Evolutionary conservation across 1,140 invertebrate genomes (phyloP).

Genomic region (Diachasmimorpha longicaudata): DNA sequence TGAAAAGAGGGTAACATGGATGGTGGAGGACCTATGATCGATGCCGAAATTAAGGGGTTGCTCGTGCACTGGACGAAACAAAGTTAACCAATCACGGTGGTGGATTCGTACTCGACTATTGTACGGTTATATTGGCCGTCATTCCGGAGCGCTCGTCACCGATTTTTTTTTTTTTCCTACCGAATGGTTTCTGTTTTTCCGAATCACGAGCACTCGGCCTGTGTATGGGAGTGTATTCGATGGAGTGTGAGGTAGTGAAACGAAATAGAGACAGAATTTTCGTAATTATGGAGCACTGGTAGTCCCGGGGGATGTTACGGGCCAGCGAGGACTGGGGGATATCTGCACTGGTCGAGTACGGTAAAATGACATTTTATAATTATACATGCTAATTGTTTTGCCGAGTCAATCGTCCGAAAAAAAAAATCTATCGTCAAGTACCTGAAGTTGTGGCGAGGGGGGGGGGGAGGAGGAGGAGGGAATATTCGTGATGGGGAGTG

Average conservation of each 20-base stretch:
- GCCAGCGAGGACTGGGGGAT: constrained; percentile 27
- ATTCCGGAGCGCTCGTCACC: constrained; percentile 29
- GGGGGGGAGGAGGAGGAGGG: not conserved
- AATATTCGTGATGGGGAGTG: no score
- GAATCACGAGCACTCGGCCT: constrained; percentile 19
- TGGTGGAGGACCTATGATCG: constrained; percentile 43
- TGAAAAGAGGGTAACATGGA: constrained; percentile 7
- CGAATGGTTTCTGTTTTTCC: constrained; percentile 23
- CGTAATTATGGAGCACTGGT: constrained; percentile 53
- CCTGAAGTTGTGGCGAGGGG: not conserved
- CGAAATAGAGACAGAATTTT: constrained; percentile 41
- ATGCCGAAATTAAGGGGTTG: constrained; percentile 53
- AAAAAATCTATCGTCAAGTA: not conserved
- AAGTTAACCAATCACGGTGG: constrained; percentile 52
- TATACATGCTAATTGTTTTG: constrained; percentile 64
- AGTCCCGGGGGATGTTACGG: constrained; percentile 48
- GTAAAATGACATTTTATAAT: constrained; percentile 59
- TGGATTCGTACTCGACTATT: constrained; percentile 33
- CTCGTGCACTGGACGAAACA: constrained; percentile 42
- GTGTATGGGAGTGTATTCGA: not conserved
- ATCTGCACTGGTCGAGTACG: constrained; percentile 13
- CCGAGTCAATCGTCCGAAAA: constrained; percentile 34
- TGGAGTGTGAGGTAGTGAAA: not conserved
- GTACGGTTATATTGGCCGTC: constrained; percentile 38
- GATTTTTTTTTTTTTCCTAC: constrained; percentile 35